phyloP scores from a whole-genome alignment of 1,140 invertebrate genomes.

The Lepidurus couesii region DNA sequence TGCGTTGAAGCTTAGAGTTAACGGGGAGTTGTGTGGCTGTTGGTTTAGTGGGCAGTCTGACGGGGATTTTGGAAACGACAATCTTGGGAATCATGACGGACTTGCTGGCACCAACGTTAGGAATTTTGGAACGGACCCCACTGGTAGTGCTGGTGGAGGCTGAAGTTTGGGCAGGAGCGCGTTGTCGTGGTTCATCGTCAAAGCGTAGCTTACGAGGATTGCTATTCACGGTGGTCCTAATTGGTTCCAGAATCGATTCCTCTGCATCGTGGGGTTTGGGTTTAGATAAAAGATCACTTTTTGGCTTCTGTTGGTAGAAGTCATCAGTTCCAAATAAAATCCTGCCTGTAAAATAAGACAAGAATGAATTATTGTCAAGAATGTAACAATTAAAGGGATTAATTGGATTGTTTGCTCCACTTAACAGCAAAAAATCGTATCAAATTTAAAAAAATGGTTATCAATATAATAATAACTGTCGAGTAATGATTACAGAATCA shows the following conservation, averaged over 20 bases:
- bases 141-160: neutral
- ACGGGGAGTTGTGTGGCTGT: neutral
- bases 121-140: too few relatives aligned
- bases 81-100: neutral
- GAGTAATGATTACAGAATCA: too few relatives aligned
- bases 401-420: too few relatives aligned
- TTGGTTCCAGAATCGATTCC: neutral
- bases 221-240: neutral
- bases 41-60: neutral
- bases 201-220: neutral
- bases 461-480: too few relatives aligned
- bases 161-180: neutral
- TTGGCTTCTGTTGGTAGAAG: neutral
- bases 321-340: neutral
- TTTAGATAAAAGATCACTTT: neutral
- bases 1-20: neutral
- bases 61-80: neutral
- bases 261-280: neutral
- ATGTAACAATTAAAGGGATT: neutral
- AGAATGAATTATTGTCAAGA: neutral
- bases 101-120: too few relatives aligned
- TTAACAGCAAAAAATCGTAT: too few relatives aligned
- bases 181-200: neutral
- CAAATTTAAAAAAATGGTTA: too few relatives aligned
- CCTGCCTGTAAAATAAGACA: neutral